These are phyloP conservation scores for Antheraea assamensis DNA, from an alignment of 2,888 invertebrate species.

Conservation along the genomic window DNA sequence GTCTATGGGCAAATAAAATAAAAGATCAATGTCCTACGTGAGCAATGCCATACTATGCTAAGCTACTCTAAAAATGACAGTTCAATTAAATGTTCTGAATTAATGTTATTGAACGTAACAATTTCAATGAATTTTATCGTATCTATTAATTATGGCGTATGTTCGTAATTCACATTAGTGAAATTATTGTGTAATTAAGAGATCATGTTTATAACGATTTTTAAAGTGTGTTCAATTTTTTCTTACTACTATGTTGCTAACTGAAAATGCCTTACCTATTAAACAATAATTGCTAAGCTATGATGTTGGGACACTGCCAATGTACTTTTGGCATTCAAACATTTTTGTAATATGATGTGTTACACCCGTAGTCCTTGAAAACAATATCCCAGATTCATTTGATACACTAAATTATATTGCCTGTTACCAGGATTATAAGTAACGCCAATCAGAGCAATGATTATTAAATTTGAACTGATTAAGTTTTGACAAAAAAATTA, in stretches of 20 bases:
- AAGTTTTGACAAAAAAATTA: no score
- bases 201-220: not conserved
- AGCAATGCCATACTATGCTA: conserved; percentile 9
- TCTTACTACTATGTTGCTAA: not conserved
- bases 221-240: not conserved
- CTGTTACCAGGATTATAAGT: no score
- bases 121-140: not conserved
- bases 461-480: no score
- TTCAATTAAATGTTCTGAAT: not conserved
- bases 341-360: no score
- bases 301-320: no score
- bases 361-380: no score
- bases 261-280: no score
- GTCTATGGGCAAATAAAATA: conserved; percentile 57
- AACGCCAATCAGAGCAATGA: no score
- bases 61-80: not conserved
- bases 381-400: no score
- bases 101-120: not conserved
- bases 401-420: no score
- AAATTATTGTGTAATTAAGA: not conserved
- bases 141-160: not conserved
- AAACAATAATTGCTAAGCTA: no score
- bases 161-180: not conserved
- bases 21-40: conserved; percentile 35
- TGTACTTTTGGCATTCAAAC: no score